These are phyloP conservation scores for Ptiloglossa arizonensis DNA, from an alignment of 1,140 invertebrate species.

Conservation along the genomic window DNA sequence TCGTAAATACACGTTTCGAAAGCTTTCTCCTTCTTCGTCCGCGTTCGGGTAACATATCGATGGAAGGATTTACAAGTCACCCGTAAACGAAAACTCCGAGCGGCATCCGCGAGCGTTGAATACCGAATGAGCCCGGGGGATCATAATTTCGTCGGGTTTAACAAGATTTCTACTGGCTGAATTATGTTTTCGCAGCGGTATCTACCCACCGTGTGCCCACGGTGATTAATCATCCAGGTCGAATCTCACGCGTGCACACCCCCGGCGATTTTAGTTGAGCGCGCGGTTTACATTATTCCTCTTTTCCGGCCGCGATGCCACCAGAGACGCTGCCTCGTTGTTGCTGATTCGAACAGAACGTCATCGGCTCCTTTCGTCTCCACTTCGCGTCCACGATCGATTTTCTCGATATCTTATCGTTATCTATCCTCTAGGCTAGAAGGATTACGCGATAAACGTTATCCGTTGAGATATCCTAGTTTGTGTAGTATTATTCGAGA, in stretches of 20 bases:
- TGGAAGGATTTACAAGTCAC: slow-evolving; percentile 28
- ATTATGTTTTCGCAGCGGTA: slow-evolving; percentile 56
- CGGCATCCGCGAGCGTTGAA: slow-evolving; percentile 27
- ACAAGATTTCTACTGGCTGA: slow-evolving; percentile 53
- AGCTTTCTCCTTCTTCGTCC: too few relatives aligned
- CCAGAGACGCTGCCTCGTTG: not conserved
- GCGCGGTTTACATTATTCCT: slow-evolving; percentile 22
- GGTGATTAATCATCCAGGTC: slow-evolving; percentile 49
- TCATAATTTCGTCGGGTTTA: slow-evolving; percentile 57
- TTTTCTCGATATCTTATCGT: too few relatives aligned
- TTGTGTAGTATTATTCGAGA: too few relatives aligned
- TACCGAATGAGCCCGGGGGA: slow-evolving; percentile 42
- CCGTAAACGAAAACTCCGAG: slow-evolving; percentile 30
- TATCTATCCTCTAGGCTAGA: too few relatives aligned
- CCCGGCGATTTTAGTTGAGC: slow-evolving; percentile 15
- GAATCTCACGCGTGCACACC: slow-evolving; percentile 51
- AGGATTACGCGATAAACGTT: too few relatives aligned
- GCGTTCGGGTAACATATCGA: not conserved
- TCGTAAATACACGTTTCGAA: not conserved
- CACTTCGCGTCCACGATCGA: too few relatives aligned
- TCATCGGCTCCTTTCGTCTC: too few relatives aligned
- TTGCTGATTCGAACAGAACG: not conserved
- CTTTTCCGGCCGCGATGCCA: slow-evolving; percentile 2
- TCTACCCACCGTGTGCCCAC: slow-evolving; percentile 32
- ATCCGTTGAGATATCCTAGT: too few relatives aligned